Base-by-base conservation (phyloP, 1,140 invertebrate species). In the Anadara kagoshimensis region DNA sequence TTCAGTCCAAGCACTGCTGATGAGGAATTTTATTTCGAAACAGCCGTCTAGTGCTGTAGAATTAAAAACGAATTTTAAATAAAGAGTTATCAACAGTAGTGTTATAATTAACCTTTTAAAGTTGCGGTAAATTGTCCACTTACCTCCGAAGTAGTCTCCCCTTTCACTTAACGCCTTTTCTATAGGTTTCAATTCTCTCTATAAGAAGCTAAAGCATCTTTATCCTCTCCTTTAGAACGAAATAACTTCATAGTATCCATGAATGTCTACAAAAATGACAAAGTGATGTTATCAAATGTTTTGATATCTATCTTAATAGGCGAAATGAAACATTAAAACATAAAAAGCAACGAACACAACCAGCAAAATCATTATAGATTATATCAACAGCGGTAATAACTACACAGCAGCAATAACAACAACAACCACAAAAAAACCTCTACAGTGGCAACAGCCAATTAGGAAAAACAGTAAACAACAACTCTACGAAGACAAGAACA, bases 71-170 rank as follows among this genome's bases (percentile, higher is more conserved):
- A n/a, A n/a, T n/a, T n/a, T n/a, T n/a, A n/a, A n/a, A n/a, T n/a
- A n/a, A n/a, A n/a, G n/a, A n/a, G n/a, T n/a, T n/a, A n/a, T n/a
- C n/a, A n/a, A n/a, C n/a, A n/a, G n/a, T n/a, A n/a, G n/a, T n/a
- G n/a, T n/a, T n/a, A n/a, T n/a, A n/a, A n/a, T n/a, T n/a, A n/a
- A n/a, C n/a, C n/a, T n/a, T n/a, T n/a, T n/a, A n/a, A n/a, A n/a
- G n/a, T n/a, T n/a, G n/a, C n/a, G n/a, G n/a, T n/a, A n/a, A n/a
- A n/a, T n/a, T n/a, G n/a, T n/a, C n/a, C n/a, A n/a, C n/a, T 44
- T 67, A 73, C 73, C 73, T 75, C 73, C 73, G 41, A 75, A 79
- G 43, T 66, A 75, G 18, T 44, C 59, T 20, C 78, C 78, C 29
- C 74, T 75, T 57, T 70, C 22, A 45, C 14, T 24, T 22, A 75